These are phyloP conservation scores for Scleropages formosus DNA, from an alignment of 2,797 vertebrate genomes.

Conservation along the genomic window DNA sequence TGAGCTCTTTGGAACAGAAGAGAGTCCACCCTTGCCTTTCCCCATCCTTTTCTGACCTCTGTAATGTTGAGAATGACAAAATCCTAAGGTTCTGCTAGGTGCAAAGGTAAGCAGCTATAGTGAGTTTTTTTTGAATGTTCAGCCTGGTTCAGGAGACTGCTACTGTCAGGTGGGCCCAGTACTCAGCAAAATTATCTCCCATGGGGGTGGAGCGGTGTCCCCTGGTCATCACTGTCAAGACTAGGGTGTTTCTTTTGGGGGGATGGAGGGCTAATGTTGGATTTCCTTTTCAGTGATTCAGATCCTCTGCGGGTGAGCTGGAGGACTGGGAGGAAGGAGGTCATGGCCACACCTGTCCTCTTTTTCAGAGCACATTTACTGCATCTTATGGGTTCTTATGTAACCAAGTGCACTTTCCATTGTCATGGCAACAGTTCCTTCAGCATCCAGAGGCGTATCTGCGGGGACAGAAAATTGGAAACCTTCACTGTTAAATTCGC, in stretches of 20 bases:
- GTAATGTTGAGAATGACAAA: slow-evolving; percentile 1
- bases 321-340: neutral
- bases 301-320: neutral
- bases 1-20: neutral
- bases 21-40: neutral
- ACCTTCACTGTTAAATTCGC: slow-evolving; percentile 5
- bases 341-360: neutral
- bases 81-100: slow-evolving; percentile 18
- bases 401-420: slow-evolving; percentile 1
- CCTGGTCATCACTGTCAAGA: slow-evolving; percentile 11
- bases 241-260: neutral
- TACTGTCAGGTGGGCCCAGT: slow-evolving; percentile 12
- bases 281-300: neutral
- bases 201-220: slow-evolving; percentile 19
- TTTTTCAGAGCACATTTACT: neutral
- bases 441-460: neutral
- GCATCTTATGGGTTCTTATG: neutral
- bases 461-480: slow-evolving; percentile 5
- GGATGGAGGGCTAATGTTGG: neutral
- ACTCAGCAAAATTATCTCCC: slow-evolving; percentile 27
- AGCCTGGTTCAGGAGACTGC: neutral
- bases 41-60: neutral
- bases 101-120: slow-evolving; percentile 7
- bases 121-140: slow-evolving; percentile 18
- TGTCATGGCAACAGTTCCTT: slow-evolving; percentile 21